These are phyloP conservation scores for Papilio aristodemus DNA, from an alignment of 1,140 invertebrate genomes.

Conservation along the genomic window DNA sequence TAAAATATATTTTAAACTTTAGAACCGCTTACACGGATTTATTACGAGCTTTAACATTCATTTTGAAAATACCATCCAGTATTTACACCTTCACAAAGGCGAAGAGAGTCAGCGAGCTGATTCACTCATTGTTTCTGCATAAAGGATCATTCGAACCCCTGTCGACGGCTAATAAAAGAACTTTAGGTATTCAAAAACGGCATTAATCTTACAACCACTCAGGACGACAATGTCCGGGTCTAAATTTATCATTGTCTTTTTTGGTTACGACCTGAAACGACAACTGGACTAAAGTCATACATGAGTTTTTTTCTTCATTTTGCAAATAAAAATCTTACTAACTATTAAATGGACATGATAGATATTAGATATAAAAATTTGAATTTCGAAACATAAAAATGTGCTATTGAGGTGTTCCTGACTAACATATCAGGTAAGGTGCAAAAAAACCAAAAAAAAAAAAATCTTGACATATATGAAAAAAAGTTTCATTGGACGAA, in stretches of 20 bases:
- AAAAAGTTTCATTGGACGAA: no score
- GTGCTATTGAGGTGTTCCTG: no score
- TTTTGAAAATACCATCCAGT: conserved; percentile 35
- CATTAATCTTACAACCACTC: conserved; percentile 28
- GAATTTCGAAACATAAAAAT: no score
- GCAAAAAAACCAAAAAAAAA: no score
- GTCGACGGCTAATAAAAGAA: conserved; percentile 34
- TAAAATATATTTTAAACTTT: neutral
- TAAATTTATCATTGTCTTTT: conserved; percentile 8
- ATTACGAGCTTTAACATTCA: conserved; percentile 6
- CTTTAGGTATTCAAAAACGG: neutral
- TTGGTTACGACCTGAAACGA: no score
- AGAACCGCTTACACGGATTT: neutral
- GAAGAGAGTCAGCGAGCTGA: conserved; percentile 40
- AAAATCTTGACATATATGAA: no score
- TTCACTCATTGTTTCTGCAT: conserved; percentile 39
- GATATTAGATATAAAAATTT: no score
- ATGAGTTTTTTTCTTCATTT: no score
- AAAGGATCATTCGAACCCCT: conserved; percentile 39
- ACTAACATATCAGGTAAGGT: no score
- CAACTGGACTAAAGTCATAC: no score
- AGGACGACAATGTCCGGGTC: neutral
- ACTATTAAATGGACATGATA: no score
- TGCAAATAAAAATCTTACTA: no score
- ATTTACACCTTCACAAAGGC: conserved; percentile 30